These are phyloP conservation scores for pig (Sus scrofa) DNA, from an alignment of 2,113 vertebrate species.

Conservation along the genomic window T2T-Sscrofa CM000817.6:21604501-21605000, in stretches of 20 bases:
- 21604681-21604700: neutral
- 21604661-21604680: neutral
- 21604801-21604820: too few relatives aligned
- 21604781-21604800: too few relatives aligned
- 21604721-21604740: neutral
- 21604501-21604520: neutral
- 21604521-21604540: neutral
- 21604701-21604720: neutral
- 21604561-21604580: neutral
- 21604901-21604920: too few relatives aligned
- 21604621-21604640: neutral
- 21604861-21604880: too few relatives aligned
- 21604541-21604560: neutral
- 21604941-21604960: too few relatives aligned
- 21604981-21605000: too few relatives aligned
- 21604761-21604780: too few relatives aligned
- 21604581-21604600: neutral
- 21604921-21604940: too few relatives aligned
- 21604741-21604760: neutral
- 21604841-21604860: too few relatives aligned
- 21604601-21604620: accelerated
- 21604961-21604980: too few relatives aligned
- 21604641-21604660: neutral
- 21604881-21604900: too few relatives aligned
- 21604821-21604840: too few relatives aligned